Evolutionary conservation across 2,888 invertebrate genomes (phyloP).

Genomic region (Hyppa rectilinea): DNA sequence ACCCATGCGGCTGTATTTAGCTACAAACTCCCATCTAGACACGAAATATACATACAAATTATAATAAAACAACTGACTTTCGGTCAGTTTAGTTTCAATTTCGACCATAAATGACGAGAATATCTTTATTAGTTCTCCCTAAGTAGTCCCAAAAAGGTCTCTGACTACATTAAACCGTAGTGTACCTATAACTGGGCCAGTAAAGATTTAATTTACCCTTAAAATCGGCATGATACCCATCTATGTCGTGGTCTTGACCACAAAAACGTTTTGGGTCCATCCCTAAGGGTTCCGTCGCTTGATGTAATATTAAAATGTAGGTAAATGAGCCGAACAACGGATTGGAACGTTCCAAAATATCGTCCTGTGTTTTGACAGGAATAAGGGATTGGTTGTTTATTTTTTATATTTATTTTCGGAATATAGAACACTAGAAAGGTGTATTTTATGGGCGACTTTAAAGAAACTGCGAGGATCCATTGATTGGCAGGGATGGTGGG

Average conservation of each 20-base stretch:
- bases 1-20: too few species aligned
- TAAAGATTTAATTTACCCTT: constrained; percentile 67
- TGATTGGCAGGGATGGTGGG: too few species aligned
- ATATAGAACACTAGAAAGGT: background rate
- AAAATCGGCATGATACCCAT: constrained; percentile 59
- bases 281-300: constrained; percentile 54
- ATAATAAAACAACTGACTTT: constrained; percentile 11
- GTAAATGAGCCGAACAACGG: constrained; percentile 59
- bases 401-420: constrained; percentile 8
- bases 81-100: constrained; percentile 45
- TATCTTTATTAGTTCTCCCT: constrained; percentile 29
- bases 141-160: constrained; percentile 38
- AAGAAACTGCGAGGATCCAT: background rate
- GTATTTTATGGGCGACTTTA: background rate
- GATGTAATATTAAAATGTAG: constrained; percentile 68
- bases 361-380: constrained; percentile 41
- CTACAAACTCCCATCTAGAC: too few species aligned
- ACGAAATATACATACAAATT: too few species aligned
- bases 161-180: constrained; percentile 44
- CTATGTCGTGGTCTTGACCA: constrained; percentile 58
- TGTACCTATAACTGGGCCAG: constrained; percentile 45
- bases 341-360: constrained; percentile 26
- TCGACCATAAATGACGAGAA: constrained; percentile 33
- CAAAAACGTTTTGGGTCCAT: constrained; percentile 69
- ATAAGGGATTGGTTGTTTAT: constrained; percentile 22